Evolutionary conservation across 1,140 invertebrate genomes (phyloP), one percentile per base, ranked within the genome.

Genomic region (Manduca sexta): DNA sequence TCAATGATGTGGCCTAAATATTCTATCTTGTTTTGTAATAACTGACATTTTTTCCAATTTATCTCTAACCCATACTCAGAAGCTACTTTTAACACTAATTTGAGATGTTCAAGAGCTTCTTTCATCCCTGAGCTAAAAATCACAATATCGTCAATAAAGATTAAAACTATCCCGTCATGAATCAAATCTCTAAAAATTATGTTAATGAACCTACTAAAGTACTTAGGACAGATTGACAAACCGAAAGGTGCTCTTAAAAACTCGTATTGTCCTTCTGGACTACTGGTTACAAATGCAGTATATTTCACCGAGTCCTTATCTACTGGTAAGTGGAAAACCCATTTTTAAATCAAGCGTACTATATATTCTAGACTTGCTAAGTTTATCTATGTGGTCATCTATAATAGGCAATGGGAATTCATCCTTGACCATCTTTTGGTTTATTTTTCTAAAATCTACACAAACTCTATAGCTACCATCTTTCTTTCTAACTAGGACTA

Each of bases 401-500:
- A 56, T 50, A 2, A 50, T 15, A 10, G 53, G 53, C n/a, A 56
- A 43, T 4, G 70, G 74, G 52, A 56, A 83, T 30, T 56, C 47
- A 48, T 81, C 69, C 54, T 64, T 67, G 0, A 68, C 31, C 39
- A 41, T 41, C n/a, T 41, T 41, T 17, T 41, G 39, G 13, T 41
- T 41, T 3, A 41, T 41, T 41, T 41, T 41, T 26, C 16, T 17
- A 18, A 18, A 41, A 21, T 41, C 18, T 2, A 41, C 17, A 41
- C 6, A 69, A 12, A 89, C 72, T 35, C 88, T 44, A n/a, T 61
- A 45, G 0, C 56, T 58, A 1, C 74, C 73, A 58, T 86, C 84
- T 61, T 87, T 87, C 52, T 89, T 89, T 18, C 46, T 60, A 6
- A 86, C 80, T 14, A 88, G 42, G 0, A 88, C 74, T 0, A 88